These are phyloP conservation scores for Drosophila carrolli DNA, from an alignment of 1,140 invertebrate genomes.

Conservation along the genomic window DNA sequence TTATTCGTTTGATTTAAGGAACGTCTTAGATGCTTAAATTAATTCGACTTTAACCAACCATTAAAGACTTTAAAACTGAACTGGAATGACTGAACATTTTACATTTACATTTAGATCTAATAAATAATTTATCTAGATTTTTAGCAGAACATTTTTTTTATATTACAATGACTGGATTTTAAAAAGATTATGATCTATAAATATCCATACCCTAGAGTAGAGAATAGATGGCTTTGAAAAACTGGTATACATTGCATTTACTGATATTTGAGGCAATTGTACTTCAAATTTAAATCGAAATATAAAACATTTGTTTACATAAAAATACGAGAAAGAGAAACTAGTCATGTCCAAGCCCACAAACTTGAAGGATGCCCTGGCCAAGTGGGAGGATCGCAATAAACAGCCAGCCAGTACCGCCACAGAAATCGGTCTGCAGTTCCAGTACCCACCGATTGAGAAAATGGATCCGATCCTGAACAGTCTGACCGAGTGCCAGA, in stretches of 20 bases:
- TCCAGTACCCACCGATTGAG: constrained; percentile 93
- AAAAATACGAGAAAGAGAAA: neutral
- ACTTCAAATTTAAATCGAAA: neutral
- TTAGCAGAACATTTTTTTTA: too few relatives aligned
- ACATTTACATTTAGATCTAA: too few relatives aligned
- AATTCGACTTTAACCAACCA: too few relatives aligned
- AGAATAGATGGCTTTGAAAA: neutral
- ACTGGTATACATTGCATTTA: neutral
- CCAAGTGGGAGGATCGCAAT: constrained; percentile 93
- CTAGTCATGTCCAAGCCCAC: constrained; percentile 84
- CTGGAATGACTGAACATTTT: too few relatives aligned
- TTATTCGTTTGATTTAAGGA: too few relatives aligned
- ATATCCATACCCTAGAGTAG: too few relatives aligned
- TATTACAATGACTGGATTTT: too few relatives aligned
- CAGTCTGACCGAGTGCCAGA: constrained; percentile 89
- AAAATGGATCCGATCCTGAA: constrained; percentile 91
- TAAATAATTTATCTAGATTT: too few relatives aligned
- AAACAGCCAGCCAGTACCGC: constrained; percentile 88
- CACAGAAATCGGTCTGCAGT: constrained; percentile 90
- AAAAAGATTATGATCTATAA: too few relatives aligned
- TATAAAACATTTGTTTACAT: neutral
- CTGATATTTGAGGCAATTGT: neutral
- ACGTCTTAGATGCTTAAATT: neutral
- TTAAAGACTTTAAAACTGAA: too few relatives aligned
- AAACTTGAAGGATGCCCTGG: constrained; percentile 91